Percentiles rank a stretch among this genome's conserved stretches.
Evolutionary conservation across 2,113 vertebrate species (phyloP).

Genomic region (Pica pica): DNA sequence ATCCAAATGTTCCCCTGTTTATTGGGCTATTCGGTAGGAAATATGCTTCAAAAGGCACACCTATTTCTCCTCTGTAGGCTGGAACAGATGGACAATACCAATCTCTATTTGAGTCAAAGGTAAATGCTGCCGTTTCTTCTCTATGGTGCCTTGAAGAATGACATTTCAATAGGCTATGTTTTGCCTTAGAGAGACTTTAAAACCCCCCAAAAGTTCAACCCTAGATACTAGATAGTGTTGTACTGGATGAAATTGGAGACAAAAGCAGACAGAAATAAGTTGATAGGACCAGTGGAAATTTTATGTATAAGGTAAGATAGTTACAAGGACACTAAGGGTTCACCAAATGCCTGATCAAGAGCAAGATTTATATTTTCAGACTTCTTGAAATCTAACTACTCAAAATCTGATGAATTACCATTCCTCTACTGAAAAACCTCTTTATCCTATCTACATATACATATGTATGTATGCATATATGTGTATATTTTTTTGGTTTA

Average conservation of each 20-base stretch:
- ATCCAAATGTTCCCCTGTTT: neutral
- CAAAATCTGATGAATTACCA: neutral
- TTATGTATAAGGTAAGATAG: neutral
- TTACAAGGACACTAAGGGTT: rapidly evolving
- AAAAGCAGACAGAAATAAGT: neutral
- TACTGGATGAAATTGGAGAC: neutral
- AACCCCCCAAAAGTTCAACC: rapidly evolving
- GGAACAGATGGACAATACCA: neutral
- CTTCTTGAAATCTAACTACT: neutral
- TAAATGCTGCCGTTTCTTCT: neutral
- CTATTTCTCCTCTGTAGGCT: neutral
- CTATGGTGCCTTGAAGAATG: neutral
- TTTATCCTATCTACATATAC: neutral
- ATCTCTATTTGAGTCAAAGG: neutral
- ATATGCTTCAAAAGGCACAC: neutral
- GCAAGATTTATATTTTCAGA: neutral
- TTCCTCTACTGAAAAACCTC: neutral
- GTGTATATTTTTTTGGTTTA: neutral
- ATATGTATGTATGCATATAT: neutral
- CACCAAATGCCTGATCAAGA: neutral
- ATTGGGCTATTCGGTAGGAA: neutral
- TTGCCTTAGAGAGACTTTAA: neutral
- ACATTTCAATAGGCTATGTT: neutral
- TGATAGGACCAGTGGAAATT: neutral
- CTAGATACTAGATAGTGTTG: rapidly evolving